Conservation (phyloP, 1,140 invertebrate species). For the Platorchestia sp. region DNA sequence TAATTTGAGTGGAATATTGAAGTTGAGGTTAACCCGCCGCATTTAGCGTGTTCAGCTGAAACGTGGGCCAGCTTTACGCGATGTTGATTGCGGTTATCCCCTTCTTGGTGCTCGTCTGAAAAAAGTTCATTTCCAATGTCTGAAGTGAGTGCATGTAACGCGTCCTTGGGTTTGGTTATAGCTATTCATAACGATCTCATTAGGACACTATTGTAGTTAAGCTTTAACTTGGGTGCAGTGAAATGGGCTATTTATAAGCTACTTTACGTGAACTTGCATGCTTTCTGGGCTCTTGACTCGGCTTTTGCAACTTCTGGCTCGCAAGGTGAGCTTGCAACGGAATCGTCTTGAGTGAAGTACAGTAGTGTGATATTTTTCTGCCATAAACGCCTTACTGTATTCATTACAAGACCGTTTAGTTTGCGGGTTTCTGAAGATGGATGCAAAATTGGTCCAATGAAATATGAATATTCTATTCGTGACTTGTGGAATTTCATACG, state of each 20-base stretch:
- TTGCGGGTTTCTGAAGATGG: too few species aligned
- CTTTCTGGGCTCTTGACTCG: background rate
- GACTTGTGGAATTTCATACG: background rate
- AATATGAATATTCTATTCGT: background rate
- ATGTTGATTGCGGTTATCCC: background rate
- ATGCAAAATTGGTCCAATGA: background rate
- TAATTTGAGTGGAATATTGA: background rate
- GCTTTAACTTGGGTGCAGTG: background rate
- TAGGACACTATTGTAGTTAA: constrained; percentile 17
- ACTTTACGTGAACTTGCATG: background rate
- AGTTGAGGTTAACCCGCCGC: background rate
- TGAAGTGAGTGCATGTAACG: background rate
- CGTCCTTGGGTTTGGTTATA: background rate
- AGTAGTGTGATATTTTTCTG: background rate
- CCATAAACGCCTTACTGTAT: background rate
- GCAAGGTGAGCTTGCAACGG: background rate
- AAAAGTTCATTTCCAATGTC: too few species aligned
- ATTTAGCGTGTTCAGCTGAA: background rate
- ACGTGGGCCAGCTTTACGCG: background rate
- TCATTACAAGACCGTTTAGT: too few species aligned
- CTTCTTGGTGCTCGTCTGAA: background rate
- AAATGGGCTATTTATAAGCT: background rate
- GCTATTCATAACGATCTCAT: constrained; percentile 35
- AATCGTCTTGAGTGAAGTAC: background rate
- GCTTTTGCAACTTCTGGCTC: background rate